Percentiles rank a stretch among this genome's conserved stretches.
These are phyloP conservation scores for Erebia palarica DNA, from an alignment of 2,888 invertebrate species.

Conservation along the genomic window DNA sequence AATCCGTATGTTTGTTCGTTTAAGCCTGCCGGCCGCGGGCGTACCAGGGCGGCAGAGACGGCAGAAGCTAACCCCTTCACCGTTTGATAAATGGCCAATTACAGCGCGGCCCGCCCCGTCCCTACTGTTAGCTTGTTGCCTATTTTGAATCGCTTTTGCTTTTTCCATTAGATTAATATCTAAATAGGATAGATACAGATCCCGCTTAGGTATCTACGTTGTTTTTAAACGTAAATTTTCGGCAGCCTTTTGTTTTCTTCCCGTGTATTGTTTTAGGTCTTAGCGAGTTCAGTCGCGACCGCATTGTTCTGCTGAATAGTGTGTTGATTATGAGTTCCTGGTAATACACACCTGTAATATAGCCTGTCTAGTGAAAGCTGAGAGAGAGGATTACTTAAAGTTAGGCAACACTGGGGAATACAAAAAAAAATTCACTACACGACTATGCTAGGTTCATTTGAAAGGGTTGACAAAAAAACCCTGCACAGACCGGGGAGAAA, in stretches of 20 bases:
- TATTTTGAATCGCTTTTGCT: constrained; percentile 83
- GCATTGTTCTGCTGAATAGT: constrained; percentile 39
- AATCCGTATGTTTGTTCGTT: constrained; percentile 57
- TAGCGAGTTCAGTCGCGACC: constrained; percentile 56
- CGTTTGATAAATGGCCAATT: constrained; percentile 84
- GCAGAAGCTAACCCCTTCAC: constrained; percentile 80
- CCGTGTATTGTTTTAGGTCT: constrained; percentile 67
- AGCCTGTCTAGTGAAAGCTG: too few relatives aligned
- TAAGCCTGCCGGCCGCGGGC: constrained; percentile 51
- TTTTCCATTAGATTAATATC: constrained; percentile 83
- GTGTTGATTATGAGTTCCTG: constrained; percentile 43
- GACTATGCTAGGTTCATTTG: too few relatives aligned
- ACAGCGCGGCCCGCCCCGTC: constrained; percentile 75
- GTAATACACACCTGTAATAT: constrained; percentile 8
- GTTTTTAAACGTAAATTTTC: constrained; percentile 82
- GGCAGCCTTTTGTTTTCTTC: constrained; percentile 63
- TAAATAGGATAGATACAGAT: constrained; percentile 83
- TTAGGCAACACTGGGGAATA: too few relatives aligned
- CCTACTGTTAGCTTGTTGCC: constrained; percentile 83
- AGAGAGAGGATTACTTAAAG: too few relatives aligned
- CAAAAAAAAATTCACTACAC: too few relatives aligned
- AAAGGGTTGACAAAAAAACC: too few relatives aligned
- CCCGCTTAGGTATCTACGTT: constrained; percentile 80
- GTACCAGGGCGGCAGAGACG: constrained; percentile 68
- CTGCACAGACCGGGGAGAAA: too few relatives aligned